Conservation (phyloP, 2,888 invertebrate genomes). For the Odontocerum albicorne region DNA sequence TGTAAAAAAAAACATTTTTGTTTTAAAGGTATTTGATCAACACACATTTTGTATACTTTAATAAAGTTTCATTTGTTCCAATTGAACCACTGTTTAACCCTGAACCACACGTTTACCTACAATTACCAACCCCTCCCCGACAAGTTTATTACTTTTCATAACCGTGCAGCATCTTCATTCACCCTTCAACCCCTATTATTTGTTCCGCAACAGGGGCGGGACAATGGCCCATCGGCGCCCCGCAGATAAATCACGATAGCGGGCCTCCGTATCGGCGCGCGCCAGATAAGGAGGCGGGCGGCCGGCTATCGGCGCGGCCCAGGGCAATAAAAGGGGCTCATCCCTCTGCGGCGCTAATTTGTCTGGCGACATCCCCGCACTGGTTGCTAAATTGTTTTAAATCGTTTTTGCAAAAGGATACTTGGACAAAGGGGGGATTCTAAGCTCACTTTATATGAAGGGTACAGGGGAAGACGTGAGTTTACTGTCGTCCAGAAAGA, state of each 20-base stretch:
- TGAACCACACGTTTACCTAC: no score
- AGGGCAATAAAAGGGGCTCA: constrained; percentile 37
- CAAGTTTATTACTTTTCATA: constrained; percentile 20
- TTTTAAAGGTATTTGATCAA: no score
- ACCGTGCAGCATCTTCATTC: constrained; percentile 8
- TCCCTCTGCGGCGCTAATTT: constrained; percentile 34
- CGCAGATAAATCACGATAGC: constrained; percentile 34
- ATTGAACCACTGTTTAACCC: no score
- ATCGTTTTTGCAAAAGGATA: not conserved
- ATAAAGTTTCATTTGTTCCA: no score
- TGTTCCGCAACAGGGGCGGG: constrained; percentile 1
- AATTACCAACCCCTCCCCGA: no score
- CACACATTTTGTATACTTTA: no score
- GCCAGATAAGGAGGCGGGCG: not conserved
- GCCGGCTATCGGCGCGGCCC: constrained; percentile 35
- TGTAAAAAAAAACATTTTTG: no score
- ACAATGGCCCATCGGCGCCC: not conserved
- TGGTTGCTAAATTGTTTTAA: constrained; percentile 30
- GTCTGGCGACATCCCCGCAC: constrained; percentile 24
- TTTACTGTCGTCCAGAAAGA: no score
- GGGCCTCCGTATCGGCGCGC: constrained; percentile 20
- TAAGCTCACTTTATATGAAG: no score
- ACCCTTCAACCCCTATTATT: not conserved
- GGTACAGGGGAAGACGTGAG: no score
- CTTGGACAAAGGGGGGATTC: no score